phyloP scores from a whole-genome alignment of 1,140 invertebrate species.

The Adelges cooleyi region DNA sequence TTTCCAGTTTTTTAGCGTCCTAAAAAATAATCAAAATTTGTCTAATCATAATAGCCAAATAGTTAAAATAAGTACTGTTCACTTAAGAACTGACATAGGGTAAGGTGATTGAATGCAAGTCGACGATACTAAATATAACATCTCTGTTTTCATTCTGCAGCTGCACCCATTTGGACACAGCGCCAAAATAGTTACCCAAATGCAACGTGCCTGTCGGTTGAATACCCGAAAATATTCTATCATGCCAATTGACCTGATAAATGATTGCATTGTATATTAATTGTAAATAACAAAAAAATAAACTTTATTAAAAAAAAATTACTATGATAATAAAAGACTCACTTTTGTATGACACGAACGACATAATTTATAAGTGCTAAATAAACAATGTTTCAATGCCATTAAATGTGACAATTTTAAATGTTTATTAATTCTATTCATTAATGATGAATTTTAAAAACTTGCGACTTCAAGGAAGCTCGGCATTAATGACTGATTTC shows the following conservation, averaged over 20 bases:
- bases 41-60: background rate
- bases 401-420: too few relatives aligned
- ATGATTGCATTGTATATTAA: background rate
- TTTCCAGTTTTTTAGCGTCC: slow-evolving; percentile 52
- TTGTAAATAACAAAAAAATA: background rate
- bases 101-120: slow-evolving; percentile 88
- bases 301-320: background rate
- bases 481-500: too few relatives aligned
- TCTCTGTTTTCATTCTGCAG: slow-evolving; percentile 62
- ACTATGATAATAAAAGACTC: background rate
- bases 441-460: too few relatives aligned
- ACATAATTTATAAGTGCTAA: too few relatives aligned
- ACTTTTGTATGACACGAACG: slow-evolving; percentile 15
- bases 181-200: slow-evolving; percentile 94
- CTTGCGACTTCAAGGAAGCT: too few relatives aligned
- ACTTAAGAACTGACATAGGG: slow-evolving; percentile 49
- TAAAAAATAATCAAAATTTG: slow-evolving; percentile 40
- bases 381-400: too few relatives aligned
- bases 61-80: background rate
- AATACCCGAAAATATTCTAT: slow-evolving; percentile 73
- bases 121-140: slow-evolving; percentile 77
- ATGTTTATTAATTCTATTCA: too few relatives aligned
- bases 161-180: slow-evolving; percentile 72
- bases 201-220: slow-evolving; percentile 92
- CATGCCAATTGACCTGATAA: slow-evolving; percentile 13